phyloP scores from a whole-genome alignment of 1,140 invertebrate genomes.

The Copidosoma floridanum region DNA sequence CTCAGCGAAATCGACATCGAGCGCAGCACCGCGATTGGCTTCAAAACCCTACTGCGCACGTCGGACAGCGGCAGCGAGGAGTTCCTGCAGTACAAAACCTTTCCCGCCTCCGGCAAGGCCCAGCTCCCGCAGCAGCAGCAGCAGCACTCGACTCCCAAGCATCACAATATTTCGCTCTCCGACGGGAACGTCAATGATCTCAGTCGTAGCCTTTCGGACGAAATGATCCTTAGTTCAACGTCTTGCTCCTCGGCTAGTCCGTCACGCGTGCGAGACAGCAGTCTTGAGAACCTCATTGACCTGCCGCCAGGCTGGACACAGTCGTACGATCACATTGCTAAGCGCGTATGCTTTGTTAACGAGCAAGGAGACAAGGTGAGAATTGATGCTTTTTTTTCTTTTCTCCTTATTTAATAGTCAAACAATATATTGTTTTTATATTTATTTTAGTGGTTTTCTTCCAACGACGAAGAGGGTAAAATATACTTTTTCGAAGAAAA shows the following conservation, averaged over 20 bases:
- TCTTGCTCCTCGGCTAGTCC: slow-evolving; percentile 31
- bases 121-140: not conserved
- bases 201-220: slow-evolving; percentile 37
- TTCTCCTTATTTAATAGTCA: no score
- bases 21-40: slow-evolving; percentile 42
- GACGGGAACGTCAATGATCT: slow-evolving; percentile 21
- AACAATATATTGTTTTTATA: not conserved
- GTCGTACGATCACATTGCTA: slow-evolving; percentile 38
- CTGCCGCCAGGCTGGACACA: slow-evolving; percentile 45
- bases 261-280: slow-evolving; percentile 17
- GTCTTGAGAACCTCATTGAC: slow-evolving; percentile 37
- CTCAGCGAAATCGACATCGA: slow-evolving; percentile 36
- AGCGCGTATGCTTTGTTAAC: slow-evolving; percentile 43
- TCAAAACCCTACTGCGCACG: slow-evolving; percentile 40
- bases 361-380: slow-evolving; percentile 41
- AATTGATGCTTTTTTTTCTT: slow-evolving; percentile 4
- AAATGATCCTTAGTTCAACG: slow-evolving; percentile 38
- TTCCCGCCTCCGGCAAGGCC: slow-evolving; percentile 24
- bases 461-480: slow-evolving; percentile 61
- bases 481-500: slow-evolving; percentile 66
- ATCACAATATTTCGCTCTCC: slow-evolving; percentile 3
- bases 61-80: slow-evolving; percentile 47
- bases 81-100: slow-evolving; percentile 42
- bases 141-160: not conserved
- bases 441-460: slow-evolving; percentile 61